A percentile compares a stretch with the other conserved stretches of the same genome.
phyloP scores from a whole-genome alignment of 2,113 vertebrate genomes.

The Anhinga anhinga region DNA sequence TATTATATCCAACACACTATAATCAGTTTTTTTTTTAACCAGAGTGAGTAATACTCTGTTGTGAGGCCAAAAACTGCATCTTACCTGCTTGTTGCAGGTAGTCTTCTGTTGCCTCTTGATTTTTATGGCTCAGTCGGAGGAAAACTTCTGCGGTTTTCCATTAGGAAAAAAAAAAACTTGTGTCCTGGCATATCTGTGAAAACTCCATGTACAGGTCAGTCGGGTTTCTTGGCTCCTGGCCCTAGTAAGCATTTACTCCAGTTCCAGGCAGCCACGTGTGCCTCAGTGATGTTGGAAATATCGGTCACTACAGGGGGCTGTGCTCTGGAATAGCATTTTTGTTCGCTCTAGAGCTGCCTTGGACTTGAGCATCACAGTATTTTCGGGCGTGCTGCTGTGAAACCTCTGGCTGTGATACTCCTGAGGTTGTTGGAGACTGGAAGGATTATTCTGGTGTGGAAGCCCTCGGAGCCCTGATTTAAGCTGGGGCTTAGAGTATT shows the following conservation, averaged over 20 bases:
- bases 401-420: neutral
- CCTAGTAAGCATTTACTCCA: neutral
- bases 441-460: neutral
- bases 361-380: rapidly evolving
- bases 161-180: neutral
- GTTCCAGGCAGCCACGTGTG: constrained; percentile 15
- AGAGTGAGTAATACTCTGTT: neutral
- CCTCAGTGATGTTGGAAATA: neutral
- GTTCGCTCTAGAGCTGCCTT: neutral
- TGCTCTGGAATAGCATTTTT: neutral
- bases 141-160: neutral
- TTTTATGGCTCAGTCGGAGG: neutral
- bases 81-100: neutral
- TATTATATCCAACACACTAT: neutral
- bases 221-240: constrained; percentile 3
- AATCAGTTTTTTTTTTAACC: neutral
- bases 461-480: neutral
- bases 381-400: neutral
- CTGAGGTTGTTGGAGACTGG: neutral
- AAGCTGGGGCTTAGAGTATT: neutral
- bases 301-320: neutral
- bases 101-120: neutral
- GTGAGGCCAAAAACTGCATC: neutral
- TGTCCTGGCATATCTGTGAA: neutral
- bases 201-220: neutral